Percentiles rank a stretch among this genome's conserved stretches.
These are phyloP conservation scores for Acronicta aceris DNA, from an alignment of 2,888 invertebrate genomes.

Conservation along the genomic window DNA sequence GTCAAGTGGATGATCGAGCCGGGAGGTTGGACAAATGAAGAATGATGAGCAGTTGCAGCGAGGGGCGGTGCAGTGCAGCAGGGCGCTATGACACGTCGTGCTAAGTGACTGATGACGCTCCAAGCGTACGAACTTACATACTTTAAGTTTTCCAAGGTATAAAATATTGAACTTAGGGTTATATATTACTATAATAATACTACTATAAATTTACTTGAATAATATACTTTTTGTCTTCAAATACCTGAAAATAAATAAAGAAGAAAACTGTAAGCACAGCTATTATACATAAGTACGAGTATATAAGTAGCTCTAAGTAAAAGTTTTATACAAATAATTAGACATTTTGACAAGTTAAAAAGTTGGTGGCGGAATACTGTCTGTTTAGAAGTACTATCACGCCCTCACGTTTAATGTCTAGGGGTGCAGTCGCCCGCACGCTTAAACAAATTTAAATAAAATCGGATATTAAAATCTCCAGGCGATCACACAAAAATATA, in stretches of 20 bases:
- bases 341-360: constrained; percentile 19
- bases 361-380: constrained; percentile 63
- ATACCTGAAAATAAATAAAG: not conserved
- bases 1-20: constrained; percentile 74
- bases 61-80: constrained; percentile 59
- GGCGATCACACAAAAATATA: constrained; percentile 87
- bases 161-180: constrained; percentile 3
- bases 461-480: constrained; percentile 87
- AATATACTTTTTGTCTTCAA: not conserved
- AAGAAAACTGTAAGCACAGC: not conserved
- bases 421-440: constrained; percentile 82
- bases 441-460: constrained; percentile 89
- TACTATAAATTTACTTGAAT: not conserved
- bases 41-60: constrained; percentile 82
- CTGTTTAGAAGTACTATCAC: constrained; percentile 86
- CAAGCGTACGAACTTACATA: constrained; percentile 19
- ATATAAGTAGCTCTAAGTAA: no score
- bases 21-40: constrained; percentile 81
- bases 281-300: no score
- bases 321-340: not conserved
- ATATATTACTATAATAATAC: not conserved
- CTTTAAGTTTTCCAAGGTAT: not conserved
- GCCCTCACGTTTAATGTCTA: constrained; percentile 84
- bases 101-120: constrained; percentile 85
- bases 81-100: constrained; percentile 74